phyloP scores from a whole-genome alignment of 2,888 invertebrate genomes.

The Norana najaformis region DNA sequence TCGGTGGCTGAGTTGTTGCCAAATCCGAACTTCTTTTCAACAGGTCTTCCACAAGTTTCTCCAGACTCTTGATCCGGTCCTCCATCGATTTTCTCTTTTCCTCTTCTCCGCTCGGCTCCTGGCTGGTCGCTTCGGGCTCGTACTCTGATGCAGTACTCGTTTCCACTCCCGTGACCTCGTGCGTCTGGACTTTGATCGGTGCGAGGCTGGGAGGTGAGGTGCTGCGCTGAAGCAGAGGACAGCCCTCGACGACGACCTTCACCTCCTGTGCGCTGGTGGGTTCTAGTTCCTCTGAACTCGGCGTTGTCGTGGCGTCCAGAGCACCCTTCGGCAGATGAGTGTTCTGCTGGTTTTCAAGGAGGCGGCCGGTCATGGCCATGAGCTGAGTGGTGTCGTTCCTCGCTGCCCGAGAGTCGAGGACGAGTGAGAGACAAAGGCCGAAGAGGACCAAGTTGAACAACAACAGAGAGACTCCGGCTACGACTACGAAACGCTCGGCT shows the following conservation, averaged over 20 bases:
- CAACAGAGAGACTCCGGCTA: neutral
- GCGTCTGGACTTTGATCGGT: neutral
- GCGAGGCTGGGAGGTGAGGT: neutral
- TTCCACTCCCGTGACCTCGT: neutral
- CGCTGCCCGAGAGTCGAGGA: neutral
- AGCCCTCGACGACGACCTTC: neutral
- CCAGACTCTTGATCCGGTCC: neutral
- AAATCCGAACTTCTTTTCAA: neutral
- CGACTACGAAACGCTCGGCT: constrained; percentile 15
- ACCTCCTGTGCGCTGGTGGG: neutral
- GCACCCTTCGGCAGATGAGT: neutral
- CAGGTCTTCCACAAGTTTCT: neutral
- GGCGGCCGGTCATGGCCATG: neutral
- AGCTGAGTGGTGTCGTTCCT: neutral
- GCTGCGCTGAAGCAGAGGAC: neutral
- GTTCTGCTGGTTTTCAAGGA: neutral
- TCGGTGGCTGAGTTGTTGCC: neutral
- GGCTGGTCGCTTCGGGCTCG: neutral
- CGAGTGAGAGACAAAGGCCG: constrained; percentile 1
- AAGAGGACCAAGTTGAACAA: neutral
- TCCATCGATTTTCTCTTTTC: neutral
- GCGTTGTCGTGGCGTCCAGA: neutral
- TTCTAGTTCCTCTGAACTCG: neutral
- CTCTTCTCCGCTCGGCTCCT: neutral
- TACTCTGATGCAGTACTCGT: neutral